Evolutionary conservation across 2,888 invertebrate species (phyloP).

Genomic region (Callimorpha dominula): DNA sequence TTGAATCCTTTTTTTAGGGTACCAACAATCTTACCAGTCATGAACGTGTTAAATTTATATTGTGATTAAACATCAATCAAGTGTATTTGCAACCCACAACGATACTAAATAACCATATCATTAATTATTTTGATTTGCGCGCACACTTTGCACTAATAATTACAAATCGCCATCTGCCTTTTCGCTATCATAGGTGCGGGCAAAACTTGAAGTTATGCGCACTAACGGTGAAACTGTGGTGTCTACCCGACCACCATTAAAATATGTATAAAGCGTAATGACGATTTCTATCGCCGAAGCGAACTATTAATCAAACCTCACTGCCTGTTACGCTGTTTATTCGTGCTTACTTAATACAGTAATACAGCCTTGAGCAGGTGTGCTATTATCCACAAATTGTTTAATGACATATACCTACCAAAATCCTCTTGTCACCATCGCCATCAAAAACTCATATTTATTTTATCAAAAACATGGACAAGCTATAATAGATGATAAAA

Average conservation of each 20-base stretch:
- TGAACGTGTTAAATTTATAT: not conserved
- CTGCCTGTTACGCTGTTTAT: constrained; percentile 24
- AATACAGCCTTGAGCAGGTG: not conserved
- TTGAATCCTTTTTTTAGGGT: no score
- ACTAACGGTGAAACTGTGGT: constrained; percentile 45
- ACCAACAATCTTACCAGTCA: no score
- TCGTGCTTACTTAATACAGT: constrained; percentile 11
- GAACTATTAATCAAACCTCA: constrained; percentile 46
- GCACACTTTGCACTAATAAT: constrained; percentile 10
- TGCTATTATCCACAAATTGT: no score
- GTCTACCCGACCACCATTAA: constrained; percentile 41
- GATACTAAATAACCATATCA: not conserved
- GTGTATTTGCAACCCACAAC: not conserved
- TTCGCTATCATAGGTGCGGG: constrained; percentile 10
- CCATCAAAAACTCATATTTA: no score
- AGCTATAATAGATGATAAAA: no score
- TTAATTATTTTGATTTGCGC: not conserved
- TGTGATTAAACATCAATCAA: not conserved
- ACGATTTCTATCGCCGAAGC: constrained; percentile 53
- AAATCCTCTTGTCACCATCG: no score
- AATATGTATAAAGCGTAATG: constrained; percentile 51
- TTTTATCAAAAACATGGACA: no score
- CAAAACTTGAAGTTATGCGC: constrained; percentile 43
- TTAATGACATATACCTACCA: no score
- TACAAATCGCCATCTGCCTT: constrained; percentile 1